Percentiles rank a stretch among this genome's conserved stretches.
phyloP scores from a whole-genome alignment of 2,113 vertebrate species.

The Myrmophylax atrothorax region DNA sequence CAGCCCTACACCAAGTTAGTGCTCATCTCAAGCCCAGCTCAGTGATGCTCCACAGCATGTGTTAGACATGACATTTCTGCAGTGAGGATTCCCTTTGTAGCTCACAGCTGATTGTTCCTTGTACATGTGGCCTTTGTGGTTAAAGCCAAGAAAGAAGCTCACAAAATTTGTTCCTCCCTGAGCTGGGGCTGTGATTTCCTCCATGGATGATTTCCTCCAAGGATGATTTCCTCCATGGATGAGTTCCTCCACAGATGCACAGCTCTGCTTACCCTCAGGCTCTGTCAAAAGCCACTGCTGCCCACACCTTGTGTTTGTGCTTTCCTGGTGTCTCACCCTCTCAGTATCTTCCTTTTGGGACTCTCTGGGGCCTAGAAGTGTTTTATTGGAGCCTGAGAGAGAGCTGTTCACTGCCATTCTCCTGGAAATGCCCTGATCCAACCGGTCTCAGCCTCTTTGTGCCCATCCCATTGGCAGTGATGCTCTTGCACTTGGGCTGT shows the following conservation, averaged over 20 bases:
- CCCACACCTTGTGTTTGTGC: not conserved
- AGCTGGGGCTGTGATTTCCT: not conserved
- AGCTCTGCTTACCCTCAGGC: not conserved
- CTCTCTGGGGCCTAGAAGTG: not conserved
- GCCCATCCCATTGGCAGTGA: accelerated
- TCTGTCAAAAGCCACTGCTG: not conserved
- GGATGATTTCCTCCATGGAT: not conserved
- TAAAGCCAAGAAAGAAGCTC: not conserved
- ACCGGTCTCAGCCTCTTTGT: not conserved
- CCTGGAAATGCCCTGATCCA: not conserved
- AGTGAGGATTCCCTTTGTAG: not conserved
- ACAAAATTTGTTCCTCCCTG: not conserved
- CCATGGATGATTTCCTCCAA: not conserved
- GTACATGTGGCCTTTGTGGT: not conserved
- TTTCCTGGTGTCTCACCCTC: not conserved
- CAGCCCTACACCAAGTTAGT: not conserved
- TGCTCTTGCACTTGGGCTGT: not conserved
- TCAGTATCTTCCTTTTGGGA: not conserved
- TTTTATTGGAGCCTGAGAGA: not conserved
- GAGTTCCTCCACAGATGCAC: not conserved
- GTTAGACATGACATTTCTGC: not conserved
- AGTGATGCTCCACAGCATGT: not conserved
- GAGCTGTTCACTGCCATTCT: not conserved
- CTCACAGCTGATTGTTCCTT: not conserved
- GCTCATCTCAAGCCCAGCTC: not conserved